Evolutionary conservation across 2,113 vertebrate genomes (phyloP).

Genomic region (Dasyornis broadbenti): DNA sequence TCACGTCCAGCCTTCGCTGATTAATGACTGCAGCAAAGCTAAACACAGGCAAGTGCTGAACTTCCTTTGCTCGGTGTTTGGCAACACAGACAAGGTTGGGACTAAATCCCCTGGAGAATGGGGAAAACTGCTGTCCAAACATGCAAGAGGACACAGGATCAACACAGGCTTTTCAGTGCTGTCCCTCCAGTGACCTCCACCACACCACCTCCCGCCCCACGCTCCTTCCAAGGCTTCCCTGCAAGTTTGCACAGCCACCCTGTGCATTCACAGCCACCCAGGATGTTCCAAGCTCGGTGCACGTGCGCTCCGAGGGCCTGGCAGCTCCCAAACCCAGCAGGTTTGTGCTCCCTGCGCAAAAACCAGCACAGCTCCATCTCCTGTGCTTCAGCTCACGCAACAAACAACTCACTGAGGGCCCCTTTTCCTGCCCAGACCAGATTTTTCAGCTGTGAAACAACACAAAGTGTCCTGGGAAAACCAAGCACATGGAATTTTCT

Average conservation of each 20-base stretch:
- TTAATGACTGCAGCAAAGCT: not conserved
- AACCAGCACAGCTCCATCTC: fast-evolving
- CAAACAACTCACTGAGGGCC: not conserved
- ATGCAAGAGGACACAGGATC: fast-evolving
- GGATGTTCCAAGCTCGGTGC: not conserved
- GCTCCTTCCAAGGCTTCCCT: not conserved
- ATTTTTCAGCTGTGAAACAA: constrained; percentile 1
- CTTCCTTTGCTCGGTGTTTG: not conserved
- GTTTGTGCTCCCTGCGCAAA: not conserved
- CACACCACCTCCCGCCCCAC: not conserved
- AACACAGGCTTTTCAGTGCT: fast-evolving
- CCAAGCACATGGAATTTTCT: not conserved
- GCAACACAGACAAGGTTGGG: not conserved
- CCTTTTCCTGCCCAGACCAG: not conserved
- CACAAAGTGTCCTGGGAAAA: not conserved
- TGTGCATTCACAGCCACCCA: not conserved
- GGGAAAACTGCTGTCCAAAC: not conserved
- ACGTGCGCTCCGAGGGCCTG: fast-evolving
- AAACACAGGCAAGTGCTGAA: not conserved
- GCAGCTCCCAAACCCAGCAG: not conserved
- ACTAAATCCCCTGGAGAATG: not conserved
- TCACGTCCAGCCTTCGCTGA: not conserved
- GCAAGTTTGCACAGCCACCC: not conserved
- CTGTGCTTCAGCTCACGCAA: not conserved
- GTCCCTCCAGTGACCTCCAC: not conserved